phyloP scores from a whole-genome alignment of 53 echinoderm and acorn worm species.

The Antedon mediterranea region DNA sequence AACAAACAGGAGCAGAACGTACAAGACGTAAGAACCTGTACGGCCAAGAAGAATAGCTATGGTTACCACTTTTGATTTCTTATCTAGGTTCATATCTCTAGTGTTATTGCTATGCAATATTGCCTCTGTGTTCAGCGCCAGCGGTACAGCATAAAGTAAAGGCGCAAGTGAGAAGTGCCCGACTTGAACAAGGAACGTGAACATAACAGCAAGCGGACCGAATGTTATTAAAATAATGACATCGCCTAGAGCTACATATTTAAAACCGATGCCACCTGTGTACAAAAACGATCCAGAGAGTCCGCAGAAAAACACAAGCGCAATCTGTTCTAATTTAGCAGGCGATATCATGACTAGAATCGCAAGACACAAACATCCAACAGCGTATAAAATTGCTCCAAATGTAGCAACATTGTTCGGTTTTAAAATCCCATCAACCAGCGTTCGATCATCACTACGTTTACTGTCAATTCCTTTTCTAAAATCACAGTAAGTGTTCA shows the following conservation, averaged over 20 bases:
- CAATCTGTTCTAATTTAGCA: slow-evolving; percentile 74
- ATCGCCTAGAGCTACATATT: slow-evolving; percentile 74
- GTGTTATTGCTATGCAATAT: slow-evolving; percentile 88
- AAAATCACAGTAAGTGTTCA: slow-evolving; percentile 91
- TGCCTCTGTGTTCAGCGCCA: slow-evolving; percentile 83
- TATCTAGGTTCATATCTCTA: slow-evolving; percentile 50
- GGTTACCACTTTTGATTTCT: slow-evolving; percentile 55
- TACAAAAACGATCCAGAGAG: slow-evolving; percentile 82
- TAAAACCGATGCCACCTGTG: slow-evolving; percentile 89
- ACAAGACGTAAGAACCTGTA: slow-evolving; percentile 64
- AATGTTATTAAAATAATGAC: slow-evolving; percentile 65
- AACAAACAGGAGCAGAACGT: slow-evolving; percentile 52
- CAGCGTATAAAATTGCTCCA: slow-evolving; percentile 53
- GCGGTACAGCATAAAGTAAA: slow-evolving; percentile 70
- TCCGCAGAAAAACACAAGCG: slow-evolving; percentile 72
- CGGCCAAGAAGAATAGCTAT: slow-evolving; percentile 55
- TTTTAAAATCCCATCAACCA: slow-evolving; percentile 57
- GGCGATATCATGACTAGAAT: slow-evolving; percentile 36
- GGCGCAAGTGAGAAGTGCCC: slow-evolving; percentile 57
- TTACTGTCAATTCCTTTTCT: slow-evolving; percentile 87
- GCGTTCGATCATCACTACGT: slow-evolving; percentile 87
- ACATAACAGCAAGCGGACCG: slow-evolving; percentile 87
- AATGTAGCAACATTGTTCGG: slow-evolving; percentile 71
- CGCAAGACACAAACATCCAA: slow-evolving; percentile 58
- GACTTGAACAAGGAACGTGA: slow-evolving; percentile 61